Conservation (phyloP, 1,140 invertebrate species). For the Dendrolimus punctatus region DNA sequence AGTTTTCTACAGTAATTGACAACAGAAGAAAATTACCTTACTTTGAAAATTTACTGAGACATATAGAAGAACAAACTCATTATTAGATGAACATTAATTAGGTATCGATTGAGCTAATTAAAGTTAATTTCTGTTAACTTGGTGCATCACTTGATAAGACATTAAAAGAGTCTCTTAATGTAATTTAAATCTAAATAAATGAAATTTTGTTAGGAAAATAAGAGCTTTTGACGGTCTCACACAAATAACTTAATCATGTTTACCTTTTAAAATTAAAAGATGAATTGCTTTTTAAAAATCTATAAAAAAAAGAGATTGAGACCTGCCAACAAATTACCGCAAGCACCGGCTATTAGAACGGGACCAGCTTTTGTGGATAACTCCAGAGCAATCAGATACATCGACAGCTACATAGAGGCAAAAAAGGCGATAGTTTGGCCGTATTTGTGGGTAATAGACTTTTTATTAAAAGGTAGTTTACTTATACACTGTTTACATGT, state of each 20-base stretch:
- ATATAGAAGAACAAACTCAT: no score
- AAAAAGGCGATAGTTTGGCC: conserved; percentile 18
- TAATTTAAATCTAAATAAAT: no score
- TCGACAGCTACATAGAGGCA: conserved; percentile 17
- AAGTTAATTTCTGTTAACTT: no score
- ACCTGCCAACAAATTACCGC: conserved; percentile 34
- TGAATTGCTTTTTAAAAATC: conserved; percentile 14
- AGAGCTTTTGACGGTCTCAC: conserved; percentile 18
- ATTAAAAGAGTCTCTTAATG: no score
- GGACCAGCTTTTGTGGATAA: conserved; percentile 32
- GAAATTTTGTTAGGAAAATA: not conserved
- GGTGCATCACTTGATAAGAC: no score
- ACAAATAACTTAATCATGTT: conserved; percentile 21
- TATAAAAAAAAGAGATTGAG: conserved; percentile 29
- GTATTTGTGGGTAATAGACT: conserved; percentile 21
- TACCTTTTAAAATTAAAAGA: conserved; percentile 23
- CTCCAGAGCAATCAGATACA: conserved; percentile 17
- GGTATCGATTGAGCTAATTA: no score
- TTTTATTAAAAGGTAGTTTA: conserved; percentile 13
- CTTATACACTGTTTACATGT: conserved; percentile 1
- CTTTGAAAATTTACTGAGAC: no score
- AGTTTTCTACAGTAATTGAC: no score
- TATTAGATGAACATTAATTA: no score
- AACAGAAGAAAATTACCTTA: no score
- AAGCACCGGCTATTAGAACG: conserved; percentile 31